These are phyloP conservation scores for Synanthedon andrenaeformis DNA, from an alignment of 2,888 invertebrate genomes.

Conservation along the genomic window DNA sequence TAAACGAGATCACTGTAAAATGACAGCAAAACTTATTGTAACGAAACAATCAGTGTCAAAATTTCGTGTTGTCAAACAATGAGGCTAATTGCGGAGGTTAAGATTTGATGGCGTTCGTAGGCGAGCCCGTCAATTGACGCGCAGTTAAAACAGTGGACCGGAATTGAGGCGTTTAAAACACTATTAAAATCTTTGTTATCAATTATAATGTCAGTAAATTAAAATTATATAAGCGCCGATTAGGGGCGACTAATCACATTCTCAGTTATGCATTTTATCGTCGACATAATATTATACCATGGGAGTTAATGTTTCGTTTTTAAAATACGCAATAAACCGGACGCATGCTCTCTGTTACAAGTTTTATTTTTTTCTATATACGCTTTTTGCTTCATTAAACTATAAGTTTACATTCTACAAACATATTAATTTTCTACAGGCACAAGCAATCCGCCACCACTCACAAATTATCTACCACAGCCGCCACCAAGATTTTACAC, in stretches of 20 bases:
- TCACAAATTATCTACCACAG: not conserved
- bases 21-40: conserved; percentile 3
- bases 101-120: conserved; percentile 14
- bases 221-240: not conserved
- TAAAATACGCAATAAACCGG: too few species aligned
- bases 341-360: too few species aligned
- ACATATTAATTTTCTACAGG: too few species aligned
- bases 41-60: conserved; percentile 33
- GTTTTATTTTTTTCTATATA: too few species aligned
- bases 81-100: conserved; percentile 36
- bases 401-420: too few species aligned
- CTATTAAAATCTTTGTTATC: conserved; percentile 1
- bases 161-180: conserved; percentile 10
- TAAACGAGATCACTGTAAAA: conserved; percentile 4
- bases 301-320: too few species aligned
- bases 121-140: conserved; percentile 6
- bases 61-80: conserved; percentile 40
- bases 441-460: too few species aligned
- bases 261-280: too few species aligned
- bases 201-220: not conserved
- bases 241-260: too few species aligned
- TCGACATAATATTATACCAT: too few species aligned
- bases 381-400: too few species aligned
- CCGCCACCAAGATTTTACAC: conserved; percentile 12
- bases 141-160: conserved; percentile 8